Base-by-base conservation (phyloP, 2,888 invertebrate genomes). In the Lampropteryx suffumata region DNA sequence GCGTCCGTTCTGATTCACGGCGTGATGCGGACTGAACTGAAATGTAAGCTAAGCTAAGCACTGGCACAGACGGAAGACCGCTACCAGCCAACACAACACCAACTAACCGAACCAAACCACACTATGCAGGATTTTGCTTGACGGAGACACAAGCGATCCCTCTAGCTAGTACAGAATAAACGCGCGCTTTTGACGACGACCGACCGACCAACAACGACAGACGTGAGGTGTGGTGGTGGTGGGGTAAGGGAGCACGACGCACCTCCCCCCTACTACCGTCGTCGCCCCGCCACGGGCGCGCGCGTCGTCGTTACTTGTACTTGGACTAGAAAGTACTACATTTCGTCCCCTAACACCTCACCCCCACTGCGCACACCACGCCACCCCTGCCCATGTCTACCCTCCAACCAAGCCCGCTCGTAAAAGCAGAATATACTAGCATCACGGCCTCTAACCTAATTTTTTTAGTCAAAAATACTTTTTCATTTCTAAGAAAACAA, bases 1-100 rank as follows among this genome's bases (percentile, higher is more conserved):
- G 72, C 87, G 80, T 76, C 83, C 74, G 69, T 65, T 68, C 73
- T 28, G 50, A 68, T 59, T 64, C 70, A 78, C 77, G 75, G 79
- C 82, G 83, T 82, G 87, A 75, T 81, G 80, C 79, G 79, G 76
- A 87, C 89, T 88, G 74, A 81, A 36, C 44, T 40, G 46, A n/a
- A n/a, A n/a, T n/a, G n/a, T n/a, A n/a, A n/a, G n/a, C n/a, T n/a
- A n/a, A n/a, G n/a, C n/a, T n/a, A n/a, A n/a, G n/a, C n/a, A n/a
- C n/a, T n/a, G n/a, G n/a, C n/a, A 34, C 37, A 33, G 33, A 47
- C 29, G 40, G 29, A 8, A 10, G 4, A 14, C 21, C 50, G 24
- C 24, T 24, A 24, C 24, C 7, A 24, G 21, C 21, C 3, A 21
- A 21, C 21, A 21, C 21, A 21, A 5, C 2, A 5, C 5, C 5